Evolutionary conservation across 2,888 invertebrate species (phyloP), one percentile per base, ranked within the genome.

Genomic region (Cetonia aurata): DNA sequence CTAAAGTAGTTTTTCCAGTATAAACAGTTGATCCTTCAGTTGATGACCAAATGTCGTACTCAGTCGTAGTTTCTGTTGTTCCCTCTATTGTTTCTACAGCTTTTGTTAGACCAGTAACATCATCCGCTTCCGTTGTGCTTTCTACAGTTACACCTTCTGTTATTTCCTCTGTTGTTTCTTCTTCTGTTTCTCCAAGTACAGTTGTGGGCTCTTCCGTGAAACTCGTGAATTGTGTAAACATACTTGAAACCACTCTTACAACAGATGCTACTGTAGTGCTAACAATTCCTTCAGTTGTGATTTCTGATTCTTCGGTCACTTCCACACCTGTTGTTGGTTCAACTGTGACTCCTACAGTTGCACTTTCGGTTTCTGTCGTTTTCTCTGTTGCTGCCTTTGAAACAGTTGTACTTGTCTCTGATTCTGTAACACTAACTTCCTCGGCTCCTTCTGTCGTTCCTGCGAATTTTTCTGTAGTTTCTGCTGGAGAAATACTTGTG

Each of bases 1-100:
- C 48, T 15, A 62, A 9, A 15, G 62, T 15, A n/a, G 48, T 44
- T 31, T 31, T 62, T 62, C 12, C 62, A 8, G 60, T 60, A 0
- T 44, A 55, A 31, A 48, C 52, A 46, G 55, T 59, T 41, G 52
- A 56, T 19, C 25, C 37, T 52, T 69, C 59, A 25, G 82, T 81
- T 50, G 80, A 77, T 6, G 78, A 74, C 82, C 82, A 80, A 66
- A 80, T 78, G 46, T 79, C 80, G 62, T 62, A 71, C 70, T 76
- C 71, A 19, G 71, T 68, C 15, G 60, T 52, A 37, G 25, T 46
- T 59, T 66, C 41, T 42, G 66, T 52, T 33, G 52, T 53, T 33
- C 59, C 48, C 50, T 62, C 67, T 9, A 67, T 62, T 33, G 68
- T 53, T 60, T 65, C 46, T 57, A 65, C 57, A 44, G 71, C 67